These are phyloP conservation scores for Macaca mulatta DNA, from an alignment of 2,113 vertebrate species.

Conservation along the genomic window DNA sequence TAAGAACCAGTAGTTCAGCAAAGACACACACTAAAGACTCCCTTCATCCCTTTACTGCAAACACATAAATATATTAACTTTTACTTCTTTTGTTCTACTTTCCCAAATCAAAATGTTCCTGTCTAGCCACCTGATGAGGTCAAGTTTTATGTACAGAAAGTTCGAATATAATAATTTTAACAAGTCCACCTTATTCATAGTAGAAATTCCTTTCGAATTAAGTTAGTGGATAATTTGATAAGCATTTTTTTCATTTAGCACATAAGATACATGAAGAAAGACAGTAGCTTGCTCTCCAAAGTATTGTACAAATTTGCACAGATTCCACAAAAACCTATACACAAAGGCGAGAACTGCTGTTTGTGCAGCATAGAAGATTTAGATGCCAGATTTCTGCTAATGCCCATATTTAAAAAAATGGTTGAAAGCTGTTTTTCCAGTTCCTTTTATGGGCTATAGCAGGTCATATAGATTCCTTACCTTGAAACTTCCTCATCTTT, in stretches of 20 bases:
- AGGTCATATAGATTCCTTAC: background rate
- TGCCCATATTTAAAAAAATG: background rate
- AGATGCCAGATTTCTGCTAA: background rate
- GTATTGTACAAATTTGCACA: background rate
- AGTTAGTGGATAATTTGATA: background rate
- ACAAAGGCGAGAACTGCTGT: background rate
- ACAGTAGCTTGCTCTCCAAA: background rate
- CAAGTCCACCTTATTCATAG: background rate
- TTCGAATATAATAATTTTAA: background rate
- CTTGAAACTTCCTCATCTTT: background rate
- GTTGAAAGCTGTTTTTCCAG: background rate
- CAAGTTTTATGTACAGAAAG: background rate
- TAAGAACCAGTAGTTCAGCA: background rate
- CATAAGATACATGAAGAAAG: fast-evolving
- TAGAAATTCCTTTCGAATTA: background rate
- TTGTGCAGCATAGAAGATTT: background rate
- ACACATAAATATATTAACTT: fast-evolving
- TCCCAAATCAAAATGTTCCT: background rate
- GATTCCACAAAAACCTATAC: too few relatives aligned
- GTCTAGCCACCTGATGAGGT: too few relatives aligned
- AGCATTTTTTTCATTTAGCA: background rate
- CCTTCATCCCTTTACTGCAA: too few relatives aligned
- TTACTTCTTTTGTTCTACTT: too few relatives aligned
- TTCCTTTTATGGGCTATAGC: fast-evolving
- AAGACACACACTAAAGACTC: fast-evolving